Percentiles rank a stretch among this genome's conserved stretches.
phyloP scores from a whole-genome alignment of 2,888 invertebrate genomes.

The Gonocerus acuteangulatus region DNA sequence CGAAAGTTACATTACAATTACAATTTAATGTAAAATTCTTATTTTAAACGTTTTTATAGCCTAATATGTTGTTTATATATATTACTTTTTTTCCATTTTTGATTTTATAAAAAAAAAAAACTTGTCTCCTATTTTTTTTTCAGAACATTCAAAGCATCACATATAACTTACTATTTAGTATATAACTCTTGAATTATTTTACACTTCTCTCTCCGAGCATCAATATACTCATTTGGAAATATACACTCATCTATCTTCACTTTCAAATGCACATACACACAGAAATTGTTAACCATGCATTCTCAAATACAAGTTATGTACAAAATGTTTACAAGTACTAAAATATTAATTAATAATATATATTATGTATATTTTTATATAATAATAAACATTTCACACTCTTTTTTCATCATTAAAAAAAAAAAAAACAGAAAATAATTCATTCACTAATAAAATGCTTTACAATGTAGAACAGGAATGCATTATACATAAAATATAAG shows the following conservation, averaged over 20 bases:
- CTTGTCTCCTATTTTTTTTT: conserved; percentile 32
- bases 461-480: conserved; percentile 31
- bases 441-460: conserved; percentile 17
- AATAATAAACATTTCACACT: conserved; percentile 7
- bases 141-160: conserved; percentile 39
- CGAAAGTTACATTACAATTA: background rate
- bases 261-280: conserved; percentile 19
- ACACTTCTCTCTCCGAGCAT: conserved; percentile 18
- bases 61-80: background rate
- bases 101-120: background rate
- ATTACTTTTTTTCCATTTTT: background rate
- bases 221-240: conserved; percentile 23
- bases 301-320: conserved; percentile 33
- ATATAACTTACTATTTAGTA: conserved; percentile 29
- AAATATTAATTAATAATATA: conserved; percentile 34
- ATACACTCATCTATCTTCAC: conserved; percentile 9
- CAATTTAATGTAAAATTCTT: background rate
- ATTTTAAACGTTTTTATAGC: background rate
- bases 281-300: conserved; percentile 30
- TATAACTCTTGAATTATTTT: conserved; percentile 17
- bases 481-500: conserved; percentile 35
- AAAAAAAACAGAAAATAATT: conserved; percentile 10
- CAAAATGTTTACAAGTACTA: conserved; percentile 37
- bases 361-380: conserved; percentile 18
- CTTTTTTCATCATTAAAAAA: conserved; percentile 3